Conservation (phyloP, 1,140 invertebrate genomes). For the Oryzaephilus surinamensis region DNA sequence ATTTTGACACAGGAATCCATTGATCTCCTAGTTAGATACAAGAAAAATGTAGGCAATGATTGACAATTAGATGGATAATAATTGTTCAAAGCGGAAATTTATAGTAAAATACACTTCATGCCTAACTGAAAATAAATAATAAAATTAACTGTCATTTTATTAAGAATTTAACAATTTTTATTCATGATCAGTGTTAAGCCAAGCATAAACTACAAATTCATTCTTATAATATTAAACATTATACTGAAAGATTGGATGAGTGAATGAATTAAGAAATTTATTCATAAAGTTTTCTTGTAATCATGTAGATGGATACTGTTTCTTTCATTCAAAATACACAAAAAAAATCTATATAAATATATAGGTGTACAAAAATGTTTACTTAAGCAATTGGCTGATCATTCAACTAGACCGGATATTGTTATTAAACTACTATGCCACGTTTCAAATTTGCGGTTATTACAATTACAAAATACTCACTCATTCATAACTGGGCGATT, state of each 20-base stretch:
- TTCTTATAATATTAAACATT: constrained; percentile 8
- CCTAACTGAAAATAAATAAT: constrained; percentile 12
- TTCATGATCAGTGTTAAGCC: constrained; percentile 12
- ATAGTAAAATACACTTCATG: too few species aligned
- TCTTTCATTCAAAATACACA: too few species aligned
- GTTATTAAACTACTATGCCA: not conserved
- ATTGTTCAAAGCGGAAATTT: too few species aligned
- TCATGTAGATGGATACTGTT: too few species aligned
- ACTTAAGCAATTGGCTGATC: not conserved
- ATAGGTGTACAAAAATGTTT: constrained; percentile 9
- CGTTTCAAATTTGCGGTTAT: constrained; percentile 6
- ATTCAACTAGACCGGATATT: constrained; percentile 1
- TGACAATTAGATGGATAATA: too few species aligned
- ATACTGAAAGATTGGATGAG: too few species aligned
- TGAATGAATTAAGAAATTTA: constrained; percentile 8
- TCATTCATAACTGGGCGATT: constrained; percentile 5
- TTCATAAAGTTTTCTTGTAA: constrained; percentile 11
- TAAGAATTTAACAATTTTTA: constrained; percentile 10
- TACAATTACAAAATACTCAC: constrained; percentile 6
- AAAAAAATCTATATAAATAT: too few species aligned
- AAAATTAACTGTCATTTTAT: constrained; percentile 12
- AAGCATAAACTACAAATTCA: constrained; percentile 9
- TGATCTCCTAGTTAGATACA: too few species aligned
- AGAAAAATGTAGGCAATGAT: too few species aligned
- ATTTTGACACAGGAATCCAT: too few species aligned